Evolutionary conservation across 1,140 invertebrate species (phyloP).

Genomic region (Leptinotarsa lineolata): DNA sequence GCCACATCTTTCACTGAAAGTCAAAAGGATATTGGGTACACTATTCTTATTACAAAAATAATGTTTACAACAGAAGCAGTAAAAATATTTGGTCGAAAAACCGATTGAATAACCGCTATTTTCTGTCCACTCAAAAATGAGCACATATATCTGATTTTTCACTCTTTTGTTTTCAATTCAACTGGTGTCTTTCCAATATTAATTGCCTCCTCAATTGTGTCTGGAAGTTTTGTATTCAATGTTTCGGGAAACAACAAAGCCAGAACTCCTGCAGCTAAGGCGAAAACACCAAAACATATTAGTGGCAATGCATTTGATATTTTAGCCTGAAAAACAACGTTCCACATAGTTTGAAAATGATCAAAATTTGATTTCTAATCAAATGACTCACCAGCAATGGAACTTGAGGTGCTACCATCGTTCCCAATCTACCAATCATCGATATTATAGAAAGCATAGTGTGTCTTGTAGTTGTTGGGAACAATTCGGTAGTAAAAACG

Average conservation of each 20-base stretch:
- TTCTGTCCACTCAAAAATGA: no score
- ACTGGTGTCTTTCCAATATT: conserved; percentile 56
- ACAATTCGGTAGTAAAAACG: conserved; percentile 59
- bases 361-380: conserved; percentile 4
- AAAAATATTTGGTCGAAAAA: no score
- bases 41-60: not conserved
- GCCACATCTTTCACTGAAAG: no score
- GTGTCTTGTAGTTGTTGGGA: conserved; percentile 56
- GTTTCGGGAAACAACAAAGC: conserved; percentile 72
- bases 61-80: no score
- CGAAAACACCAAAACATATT: conserved; percentile 69
- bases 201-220: conserved; percentile 71
- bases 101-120: no score
- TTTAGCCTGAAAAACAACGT: conserved; percentile 40
- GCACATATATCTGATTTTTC: no score
- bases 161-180: no score
- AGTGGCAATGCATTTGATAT: conserved; percentile 63
- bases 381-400: conserved; percentile 61
- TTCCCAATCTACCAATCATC: conserved; percentile 71
- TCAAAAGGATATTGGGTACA: no score
- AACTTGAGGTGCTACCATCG: conserved; percentile 72
- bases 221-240: conserved; percentile 67
- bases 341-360: not conserved
- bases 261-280: conserved; percentile 64
- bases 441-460: conserved; percentile 59